phyloP scores from a whole-genome alignment of 1,140 invertebrate genomes.

The Eumaeus atala region DNA sequence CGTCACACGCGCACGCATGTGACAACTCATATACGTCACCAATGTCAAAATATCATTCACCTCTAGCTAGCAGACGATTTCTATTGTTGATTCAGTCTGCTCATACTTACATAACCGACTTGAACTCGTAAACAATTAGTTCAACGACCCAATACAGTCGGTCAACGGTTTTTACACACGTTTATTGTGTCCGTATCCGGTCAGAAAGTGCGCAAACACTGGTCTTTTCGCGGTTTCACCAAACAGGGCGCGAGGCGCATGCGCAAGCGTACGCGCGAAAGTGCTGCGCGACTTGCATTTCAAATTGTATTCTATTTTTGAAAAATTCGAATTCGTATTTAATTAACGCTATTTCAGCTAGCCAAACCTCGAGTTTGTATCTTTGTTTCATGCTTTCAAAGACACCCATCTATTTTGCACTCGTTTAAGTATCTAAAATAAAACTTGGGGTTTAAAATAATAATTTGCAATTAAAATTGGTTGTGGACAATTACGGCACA shows the following conservation, averaged over 20 bases:
- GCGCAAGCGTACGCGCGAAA: conserved; percentile 35
- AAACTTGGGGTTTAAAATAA: no score
- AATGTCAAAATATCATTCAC: conserved; percentile 10
- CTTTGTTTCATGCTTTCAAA: no score
- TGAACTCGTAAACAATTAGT: conserved; percentile 13
- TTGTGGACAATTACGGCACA: no score
- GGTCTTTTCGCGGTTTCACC: conserved; percentile 37
- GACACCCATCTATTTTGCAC: no score
- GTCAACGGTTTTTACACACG: conserved; percentile 25
- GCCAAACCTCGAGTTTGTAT: no score
- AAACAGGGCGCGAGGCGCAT: conserved; percentile 37
- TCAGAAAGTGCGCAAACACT: conserved; percentile 46
- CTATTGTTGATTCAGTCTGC: conserved; percentile 1
- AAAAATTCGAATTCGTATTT: conserved; percentile 1
- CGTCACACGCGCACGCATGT: conserved; percentile 2
- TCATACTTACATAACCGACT: conserved; percentile 7
- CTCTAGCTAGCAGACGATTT: conserved; percentile 2
- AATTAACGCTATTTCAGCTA: no score
- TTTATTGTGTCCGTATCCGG: conserved; percentile 38
- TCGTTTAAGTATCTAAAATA: no score
- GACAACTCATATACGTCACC: not conserved
- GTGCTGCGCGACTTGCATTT: conserved; percentile 29
- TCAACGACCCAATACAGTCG: conserved; percentile 9
- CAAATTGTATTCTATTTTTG: conserved; percentile 17
- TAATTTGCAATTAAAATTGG: no score